Percentiles rank a stretch among this genome's conserved stretches.
These are phyloP conservation scores for Peromyscus polionotus DNA, from an alignment of 2,113 vertebrate genomes.

Conservation along the genomic window DNA sequence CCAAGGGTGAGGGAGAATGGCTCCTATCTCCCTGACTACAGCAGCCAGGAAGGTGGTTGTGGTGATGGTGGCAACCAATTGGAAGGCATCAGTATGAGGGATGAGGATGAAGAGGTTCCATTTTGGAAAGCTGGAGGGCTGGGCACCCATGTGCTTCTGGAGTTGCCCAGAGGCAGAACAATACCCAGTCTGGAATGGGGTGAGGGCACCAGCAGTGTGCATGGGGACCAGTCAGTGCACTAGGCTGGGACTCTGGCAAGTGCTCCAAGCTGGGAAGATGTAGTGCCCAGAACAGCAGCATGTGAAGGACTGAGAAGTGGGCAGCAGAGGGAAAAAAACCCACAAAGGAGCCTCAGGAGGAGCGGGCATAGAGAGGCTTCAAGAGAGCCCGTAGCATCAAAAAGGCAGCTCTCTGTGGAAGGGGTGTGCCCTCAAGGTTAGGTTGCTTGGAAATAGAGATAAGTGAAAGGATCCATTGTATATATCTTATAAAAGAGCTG, in stretches of 20 bases:
- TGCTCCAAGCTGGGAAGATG: not conserved
- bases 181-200: not conserved
- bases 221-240: not conserved
- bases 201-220: not conserved
- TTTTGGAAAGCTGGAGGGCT: not conserved
- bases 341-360: not conserved
- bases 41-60: not conserved
- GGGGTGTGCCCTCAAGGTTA: not conserved
- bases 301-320: not conserved
- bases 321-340: not conserved
- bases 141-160: not conserved
- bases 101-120: not conserved
- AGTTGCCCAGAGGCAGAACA: not conserved
- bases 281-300: not conserved
- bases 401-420: not conserved
- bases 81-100: not conserved
- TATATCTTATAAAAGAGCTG: not conserved
- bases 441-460: not conserved
- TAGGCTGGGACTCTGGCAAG: not conserved
- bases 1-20: not conserved
- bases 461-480: not conserved
- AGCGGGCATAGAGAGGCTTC: not conserved
- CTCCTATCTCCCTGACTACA: not conserved
- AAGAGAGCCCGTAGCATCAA: not conserved
- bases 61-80: not conserved